phyloP scores from a whole-genome alignment of 2,113 vertebrate genomes.

The Embiotoca jacksoni region DNA sequence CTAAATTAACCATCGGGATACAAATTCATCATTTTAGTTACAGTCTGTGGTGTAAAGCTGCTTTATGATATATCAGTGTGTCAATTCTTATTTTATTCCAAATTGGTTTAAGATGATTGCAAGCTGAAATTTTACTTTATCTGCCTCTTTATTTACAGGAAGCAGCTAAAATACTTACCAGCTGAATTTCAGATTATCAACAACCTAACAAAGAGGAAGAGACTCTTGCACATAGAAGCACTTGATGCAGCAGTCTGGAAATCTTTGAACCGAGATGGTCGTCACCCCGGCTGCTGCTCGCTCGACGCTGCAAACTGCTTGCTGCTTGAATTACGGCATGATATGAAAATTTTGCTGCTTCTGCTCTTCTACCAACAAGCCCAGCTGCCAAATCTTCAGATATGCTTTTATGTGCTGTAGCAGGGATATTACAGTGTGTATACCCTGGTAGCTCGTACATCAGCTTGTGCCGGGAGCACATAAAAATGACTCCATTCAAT shows the following conservation, averaged over 20 bases:
- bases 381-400: slow-evolving; percentile 59
- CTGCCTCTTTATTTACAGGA: neutral
- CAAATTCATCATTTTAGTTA: neutral
- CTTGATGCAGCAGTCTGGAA: slow-evolving; percentile 17
- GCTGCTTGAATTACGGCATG: slow-evolving; percentile 51
- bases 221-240: neutral
- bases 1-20: too few relatives aligned
- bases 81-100: too few relatives aligned
- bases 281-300: slow-evolving; percentile 22
- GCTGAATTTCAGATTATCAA: neutral
- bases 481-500: slow-evolving; percentile 55
- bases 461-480: slow-evolving; percentile 50
- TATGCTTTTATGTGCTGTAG: slow-evolving; percentile 64
- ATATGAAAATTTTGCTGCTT: slow-evolving; percentile 59
- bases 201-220: neutral
- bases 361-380: slow-evolving; percentile 46
- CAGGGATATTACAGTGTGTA: slow-evolving; percentile 31
- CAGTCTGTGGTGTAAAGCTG: neutral
- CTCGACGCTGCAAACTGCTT: slow-evolving; percentile 28
- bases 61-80: neutral
- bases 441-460: slow-evolving; percentile 56
- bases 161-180: neutral
- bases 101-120: too few relatives aligned
- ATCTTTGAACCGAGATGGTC: neutral
- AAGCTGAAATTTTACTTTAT: neutral